These are phyloP conservation scores for Dicycla oo DNA, from an alignment of 2,888 invertebrate species.

Conservation along the genomic window DNA sequence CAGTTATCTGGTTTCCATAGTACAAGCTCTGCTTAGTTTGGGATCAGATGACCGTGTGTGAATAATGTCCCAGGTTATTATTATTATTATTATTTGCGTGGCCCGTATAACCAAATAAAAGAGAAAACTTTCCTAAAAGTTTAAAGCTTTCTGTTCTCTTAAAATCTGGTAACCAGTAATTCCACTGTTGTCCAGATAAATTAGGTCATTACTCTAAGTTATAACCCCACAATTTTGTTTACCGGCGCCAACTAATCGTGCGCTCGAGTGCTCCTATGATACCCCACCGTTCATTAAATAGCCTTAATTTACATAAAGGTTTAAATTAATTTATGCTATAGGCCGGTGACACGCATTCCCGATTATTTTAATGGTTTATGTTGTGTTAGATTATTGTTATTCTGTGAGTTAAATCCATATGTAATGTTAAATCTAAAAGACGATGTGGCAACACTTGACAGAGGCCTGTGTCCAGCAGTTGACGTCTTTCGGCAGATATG, in stretches of 20 bases:
- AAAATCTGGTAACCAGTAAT: slow-evolving; percentile 25
- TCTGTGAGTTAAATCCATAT: neutral
- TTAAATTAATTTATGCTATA: slow-evolving; percentile 58
- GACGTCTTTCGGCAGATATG: neutral
- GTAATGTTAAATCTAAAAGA: neutral
- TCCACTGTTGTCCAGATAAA: slow-evolving; percentile 59
- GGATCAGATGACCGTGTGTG: too few species aligned
- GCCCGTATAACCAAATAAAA: neutral
- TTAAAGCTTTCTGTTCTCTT: neutral
- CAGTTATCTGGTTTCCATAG: too few species aligned
- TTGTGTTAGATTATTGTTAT: slow-evolving; percentile 20
- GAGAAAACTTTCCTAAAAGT: neutral
- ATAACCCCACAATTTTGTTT: slow-evolving; percentile 61
- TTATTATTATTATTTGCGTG: too few species aligned
- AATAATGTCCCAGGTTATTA: too few species aligned
- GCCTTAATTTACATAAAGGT: slow-evolving; percentile 69
- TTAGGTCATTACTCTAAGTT: slow-evolving; percentile 70
- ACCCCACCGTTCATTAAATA: slow-evolving; percentile 69
- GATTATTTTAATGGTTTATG: slow-evolving; percentile 58
- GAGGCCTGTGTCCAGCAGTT: neutral
- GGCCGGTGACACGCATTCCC: slow-evolving; percentile 43
- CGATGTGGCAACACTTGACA: neutral
- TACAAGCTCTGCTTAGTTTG: too few species aligned
- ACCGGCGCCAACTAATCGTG: slow-evolving; percentile 45
- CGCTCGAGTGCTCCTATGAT: slow-evolving; percentile 56